Percentiles rank a stretch among this genome's conserved stretches.
Evolutionary conservation across 2,888 invertebrate species (phyloP).

Genomic region (Sabellastarte sp.): DNA sequence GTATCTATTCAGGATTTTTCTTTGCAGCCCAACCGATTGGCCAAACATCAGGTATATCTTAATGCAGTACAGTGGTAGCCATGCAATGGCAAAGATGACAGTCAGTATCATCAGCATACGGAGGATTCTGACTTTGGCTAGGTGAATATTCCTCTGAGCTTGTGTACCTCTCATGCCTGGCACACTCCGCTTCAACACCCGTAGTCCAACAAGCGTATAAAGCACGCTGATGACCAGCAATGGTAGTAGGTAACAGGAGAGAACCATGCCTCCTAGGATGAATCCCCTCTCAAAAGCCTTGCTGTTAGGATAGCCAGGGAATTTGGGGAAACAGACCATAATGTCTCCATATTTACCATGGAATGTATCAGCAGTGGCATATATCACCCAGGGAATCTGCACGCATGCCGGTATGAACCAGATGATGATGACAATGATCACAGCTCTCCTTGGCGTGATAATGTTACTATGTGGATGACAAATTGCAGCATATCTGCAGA

Average conservation of each 20-base stretch:
- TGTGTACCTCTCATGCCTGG: conserved; percentile 76
- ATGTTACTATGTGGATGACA: neutral
- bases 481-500: conserved; percentile 1
- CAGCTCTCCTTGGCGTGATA: conserved; percentile 3
- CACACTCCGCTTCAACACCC: conserved; percentile 80
- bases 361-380: conserved; percentile 48
- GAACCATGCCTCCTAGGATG: conserved; percentile 83
- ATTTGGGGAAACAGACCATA: neutral
- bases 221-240: conserved; percentile 87
- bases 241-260: conserved; percentile 87
- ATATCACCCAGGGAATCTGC: conserved; percentile 87
- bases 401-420: conserved; percentile 84
- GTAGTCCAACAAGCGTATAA: conserved; percentile 84
- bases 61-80: conserved; percentile 88
- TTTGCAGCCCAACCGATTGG: conserved; percentile 42
- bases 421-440: conserved; percentile 80
- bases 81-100: conserved; percentile 85
- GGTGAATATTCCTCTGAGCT: conserved; percentile 62
- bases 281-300: conserved; percentile 66
- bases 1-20: conserved; percentile 3
- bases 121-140: conserved; percentile 89
- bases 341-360: neutral
- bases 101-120: conserved; percentile 95
- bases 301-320: neutral
- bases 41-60: conserved; percentile 83